Percentiles rank a stretch among this genome's conserved stretches.
Evolutionary conservation across 2,797 vertebrate species (phyloP).

Genomic region (Coilia nasus): DNA sequence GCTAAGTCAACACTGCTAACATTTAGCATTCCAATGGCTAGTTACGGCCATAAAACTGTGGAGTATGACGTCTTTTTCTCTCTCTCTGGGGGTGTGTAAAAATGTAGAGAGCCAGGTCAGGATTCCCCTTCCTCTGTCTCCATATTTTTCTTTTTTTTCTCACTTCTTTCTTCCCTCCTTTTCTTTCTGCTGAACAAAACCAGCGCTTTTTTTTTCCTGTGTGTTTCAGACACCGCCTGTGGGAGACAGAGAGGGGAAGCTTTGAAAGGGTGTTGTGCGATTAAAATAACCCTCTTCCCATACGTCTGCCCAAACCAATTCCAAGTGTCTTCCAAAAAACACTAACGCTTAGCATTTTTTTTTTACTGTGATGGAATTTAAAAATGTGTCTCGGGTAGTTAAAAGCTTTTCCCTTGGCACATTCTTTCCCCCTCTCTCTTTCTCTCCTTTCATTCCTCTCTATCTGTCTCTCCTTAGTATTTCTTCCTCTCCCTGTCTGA

Average conservation of each 20-base stretch:
- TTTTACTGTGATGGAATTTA: constrained; percentile 17
- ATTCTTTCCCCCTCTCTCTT: too few species aligned
- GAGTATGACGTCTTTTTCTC: not conserved
- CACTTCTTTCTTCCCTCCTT: constrained; percentile 20
- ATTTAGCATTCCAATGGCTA: constrained; percentile 29
- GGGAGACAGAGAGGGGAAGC: constrained; percentile 9
- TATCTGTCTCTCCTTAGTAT: not conserved
- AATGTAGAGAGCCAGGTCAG: constrained; percentile 47
- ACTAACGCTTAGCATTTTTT: constrained; percentile 29
- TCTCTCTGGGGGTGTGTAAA: constrained; percentile 33
- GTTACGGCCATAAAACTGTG: constrained; percentile 24
- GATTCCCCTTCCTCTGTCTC: constrained; percentile 43
- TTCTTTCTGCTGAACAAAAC: constrained; percentile 26
- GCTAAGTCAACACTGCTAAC: not conserved
- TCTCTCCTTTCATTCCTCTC: not conserved
- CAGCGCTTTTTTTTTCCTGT: not conserved
- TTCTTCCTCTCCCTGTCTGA: not conserved
- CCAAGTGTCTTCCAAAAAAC: not conserved
- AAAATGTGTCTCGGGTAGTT: not conserved
- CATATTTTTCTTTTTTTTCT: not conserved
- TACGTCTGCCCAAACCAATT: constrained; percentile 1
- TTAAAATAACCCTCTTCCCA: constrained; percentile 21
- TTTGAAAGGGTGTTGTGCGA: not conserved
- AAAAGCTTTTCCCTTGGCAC: not conserved
- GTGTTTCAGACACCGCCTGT: not conserved